These are phyloP conservation scores for Scartelaos histophorus DNA, from an alignment of 2,113 vertebrate species.

Conservation along the genomic window DNA sequence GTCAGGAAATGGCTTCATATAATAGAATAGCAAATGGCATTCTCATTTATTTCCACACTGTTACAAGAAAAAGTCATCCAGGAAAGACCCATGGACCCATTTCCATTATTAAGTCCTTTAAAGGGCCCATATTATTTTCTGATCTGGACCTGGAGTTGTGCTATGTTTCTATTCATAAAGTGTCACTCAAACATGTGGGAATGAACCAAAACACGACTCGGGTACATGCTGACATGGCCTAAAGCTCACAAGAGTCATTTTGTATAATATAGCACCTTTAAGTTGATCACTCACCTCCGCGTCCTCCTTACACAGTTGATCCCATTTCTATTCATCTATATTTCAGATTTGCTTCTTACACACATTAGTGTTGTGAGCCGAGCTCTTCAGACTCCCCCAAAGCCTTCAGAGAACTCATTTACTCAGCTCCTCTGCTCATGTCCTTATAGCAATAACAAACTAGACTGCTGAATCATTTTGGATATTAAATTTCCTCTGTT, in stretches of 20 bases:
- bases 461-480: conserved; percentile 57
- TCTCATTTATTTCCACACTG: not conserved
- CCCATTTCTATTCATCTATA: not conserved
- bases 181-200: too few species aligned
- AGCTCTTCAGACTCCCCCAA: conserved; percentile 35
- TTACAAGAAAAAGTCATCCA: too few species aligned
- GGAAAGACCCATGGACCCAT: too few species aligned
- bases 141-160: too few species aligned
- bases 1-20: not conserved
- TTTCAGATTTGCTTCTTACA: not conserved
- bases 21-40: not conserved
- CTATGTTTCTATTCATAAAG: too few species aligned
- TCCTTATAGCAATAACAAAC: conserved; percentile 49
- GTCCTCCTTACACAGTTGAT: not conserved
- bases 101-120: too few species aligned
- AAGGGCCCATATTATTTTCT: too few species aligned
- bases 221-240: too few species aligned
- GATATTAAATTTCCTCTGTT: conserved; percentile 59
- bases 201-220: too few species aligned
- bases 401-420: conserved; percentile 39
- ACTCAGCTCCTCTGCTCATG: conserved; percentile 17
- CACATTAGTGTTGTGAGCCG: conserved; percentile 4
- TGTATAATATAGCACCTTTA: not conserved
- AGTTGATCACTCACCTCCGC: not conserved
- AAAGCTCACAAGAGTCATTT: not conserved